Evolutionary conservation across 2,888 invertebrate genomes (phyloP), one percentile per base, ranked within the genome.

Genomic region (Empis stercorea): DNA sequence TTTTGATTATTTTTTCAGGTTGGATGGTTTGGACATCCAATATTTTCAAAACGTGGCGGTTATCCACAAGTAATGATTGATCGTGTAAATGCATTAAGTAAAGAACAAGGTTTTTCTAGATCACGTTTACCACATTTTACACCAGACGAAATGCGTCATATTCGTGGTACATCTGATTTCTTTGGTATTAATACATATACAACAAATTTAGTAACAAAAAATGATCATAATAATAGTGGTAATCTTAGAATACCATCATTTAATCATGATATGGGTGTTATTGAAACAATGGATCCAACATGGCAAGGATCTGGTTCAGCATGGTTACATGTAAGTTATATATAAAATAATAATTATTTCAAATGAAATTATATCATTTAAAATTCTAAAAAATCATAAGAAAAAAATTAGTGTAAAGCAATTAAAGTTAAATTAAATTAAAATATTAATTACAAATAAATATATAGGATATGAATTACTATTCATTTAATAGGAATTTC

Each of bases 171-270:
- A 1, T 72, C 73, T 2, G 87, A 89, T 60, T 85, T 82, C 64
- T 71, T 87, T 44, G 86, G 84, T 1, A 61, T 87, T 15, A 87
- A 87, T 60, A 76, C 81, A 49, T 88, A 88, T 60, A 80, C 82
- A 1, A 73, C 79, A 1, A 70, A 68, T 52, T 55, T 79, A 56
- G 64, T 64, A 1, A 57, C 57, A 1, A 57, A 62, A 10, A 69
- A 70, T 56, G 67, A 66, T 45, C 70, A 66, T 46, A 68, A 67
- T 43, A 70, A 70, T 49, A 60, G 61, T 1, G 65, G 56, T 3
- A 56, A 62, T 2, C 68, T 70, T 13, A 61, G 59, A 7, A 57
- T 68, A 36, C 78, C 79, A 1, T 79, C 79, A 0, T 77, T 75
- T 46, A 71, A 71, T 56, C 78, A 80, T 48, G 81, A 81, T 58